phyloP scores from a whole-genome alignment of 2,113 vertebrate genomes.

The Sitta europaea region DNA sequence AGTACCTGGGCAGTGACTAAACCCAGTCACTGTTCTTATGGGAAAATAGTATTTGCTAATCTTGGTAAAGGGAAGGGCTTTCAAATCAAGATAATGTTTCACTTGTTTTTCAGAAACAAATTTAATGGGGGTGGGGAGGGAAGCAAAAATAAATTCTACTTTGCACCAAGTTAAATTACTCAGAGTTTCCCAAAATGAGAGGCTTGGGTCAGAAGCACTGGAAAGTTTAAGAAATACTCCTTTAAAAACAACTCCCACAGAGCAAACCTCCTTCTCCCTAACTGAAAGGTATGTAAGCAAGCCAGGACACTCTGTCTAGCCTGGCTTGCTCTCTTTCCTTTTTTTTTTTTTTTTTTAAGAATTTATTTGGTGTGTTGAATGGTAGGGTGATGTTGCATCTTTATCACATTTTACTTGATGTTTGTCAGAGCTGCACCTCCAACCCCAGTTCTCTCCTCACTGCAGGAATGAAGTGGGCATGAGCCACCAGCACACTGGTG shows the following conservation, averaged over 20 bases:
- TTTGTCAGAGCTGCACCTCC: neutral
- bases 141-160: slow-evolving; percentile 58
- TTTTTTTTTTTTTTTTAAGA: neutral
- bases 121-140: slow-evolving; percentile 1
- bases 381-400: neutral
- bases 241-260: neutral
- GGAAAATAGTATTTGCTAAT: slow-evolving; percentile 32
- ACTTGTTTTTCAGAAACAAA: slow-evolving; percentile 38
- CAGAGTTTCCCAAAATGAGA: slow-evolving; percentile 59
- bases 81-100: slow-evolving; percentile 31
- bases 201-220: slow-evolving; percentile 22
- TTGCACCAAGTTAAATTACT: slow-evolving; percentile 54
- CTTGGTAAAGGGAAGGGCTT: slow-evolving; percentile 18
- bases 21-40: neutral
- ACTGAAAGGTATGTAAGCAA: neutral
- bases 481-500: neutral
- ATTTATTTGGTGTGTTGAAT: neutral
- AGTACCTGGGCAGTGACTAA: slow-evolving; percentile 26
- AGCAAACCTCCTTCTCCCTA: neutral
- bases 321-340: neutral
- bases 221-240: slow-evolving; percentile 54
- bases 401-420: neutral
- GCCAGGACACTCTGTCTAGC: neutral
- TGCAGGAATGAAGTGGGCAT: neutral
- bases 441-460: neutral